A percentile compares a stretch with the other conserved stretches of the same genome.
These are phyloP conservation scores for Notechis scutatus DNA, from an alignment of 2,113 vertebrate species.

Conservation along the genomic window DNA sequence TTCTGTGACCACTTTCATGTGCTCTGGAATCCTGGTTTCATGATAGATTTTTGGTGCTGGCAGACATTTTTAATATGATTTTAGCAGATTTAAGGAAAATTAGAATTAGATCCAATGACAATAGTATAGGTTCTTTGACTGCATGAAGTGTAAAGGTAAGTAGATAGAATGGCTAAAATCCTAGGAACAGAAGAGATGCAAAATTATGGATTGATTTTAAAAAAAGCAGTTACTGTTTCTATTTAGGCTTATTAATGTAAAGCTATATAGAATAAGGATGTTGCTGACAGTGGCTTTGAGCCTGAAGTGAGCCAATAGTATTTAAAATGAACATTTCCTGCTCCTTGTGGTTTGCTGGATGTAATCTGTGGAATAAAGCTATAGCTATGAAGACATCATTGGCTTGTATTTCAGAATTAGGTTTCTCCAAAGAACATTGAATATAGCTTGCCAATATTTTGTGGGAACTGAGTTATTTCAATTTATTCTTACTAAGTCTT, in stretches of 20 bases:
- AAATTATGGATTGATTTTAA: slow-evolving; percentile 40
- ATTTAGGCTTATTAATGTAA: not conserved
- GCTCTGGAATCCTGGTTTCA: not conserved
- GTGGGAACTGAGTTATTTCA: not conserved
- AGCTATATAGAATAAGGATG: not conserved
- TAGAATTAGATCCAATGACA: not conserved
- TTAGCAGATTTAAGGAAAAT: slow-evolving; percentile 10
- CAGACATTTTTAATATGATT: not conserved
- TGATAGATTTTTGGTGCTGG: not conserved
- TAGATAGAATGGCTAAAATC: slow-evolving; percentile 17
- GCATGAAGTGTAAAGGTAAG: not conserved
- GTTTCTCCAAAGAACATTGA: slow-evolving; percentile 4
- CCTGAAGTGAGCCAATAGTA: not conserved
- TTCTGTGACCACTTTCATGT: not conserved
- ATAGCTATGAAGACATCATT: slow-evolving; percentile 9
- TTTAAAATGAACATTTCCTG: not conserved
- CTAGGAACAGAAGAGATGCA: slow-evolving; percentile 29
- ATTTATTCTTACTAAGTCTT: slow-evolving; percentile 14
- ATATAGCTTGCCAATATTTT: slow-evolving; percentile 11
- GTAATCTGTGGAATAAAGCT: not conserved
- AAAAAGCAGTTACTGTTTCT: not conserved
- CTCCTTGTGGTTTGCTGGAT: not conserved
- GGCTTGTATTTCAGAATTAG: slow-evolving; percentile 18
- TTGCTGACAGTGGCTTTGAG: not conserved
- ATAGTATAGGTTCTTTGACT: not conserved